Evolutionary conservation across 2,888 invertebrate species (phyloP).

Genomic region (Matsumyia berberina): DNA sequence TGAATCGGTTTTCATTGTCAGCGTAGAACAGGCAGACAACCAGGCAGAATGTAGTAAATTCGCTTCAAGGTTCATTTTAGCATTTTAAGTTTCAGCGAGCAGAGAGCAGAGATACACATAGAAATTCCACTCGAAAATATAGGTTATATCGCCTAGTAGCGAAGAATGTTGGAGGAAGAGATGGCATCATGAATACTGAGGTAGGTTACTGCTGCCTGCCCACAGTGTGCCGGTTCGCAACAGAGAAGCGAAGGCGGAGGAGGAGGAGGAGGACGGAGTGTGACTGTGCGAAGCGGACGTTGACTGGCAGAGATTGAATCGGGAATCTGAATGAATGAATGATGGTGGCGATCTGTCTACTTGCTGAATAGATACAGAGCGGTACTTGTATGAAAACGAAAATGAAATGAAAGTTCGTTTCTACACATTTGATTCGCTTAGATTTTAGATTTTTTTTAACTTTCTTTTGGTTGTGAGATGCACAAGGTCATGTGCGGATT

Average conservation of each 20-base stretch:
- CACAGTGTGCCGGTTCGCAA: too few relatives aligned
- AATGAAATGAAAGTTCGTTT: slow-evolving; percentile 55
- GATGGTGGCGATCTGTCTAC: slow-evolving; percentile 71
- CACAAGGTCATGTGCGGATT: slow-evolving; percentile 48
- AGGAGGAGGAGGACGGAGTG: not conserved
- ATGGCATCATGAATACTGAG: not conserved
- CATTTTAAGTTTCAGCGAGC: slow-evolving; percentile 3
- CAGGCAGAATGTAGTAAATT: slow-evolving; percentile 3
- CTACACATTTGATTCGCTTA: not conserved
- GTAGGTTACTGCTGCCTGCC: not conserved
- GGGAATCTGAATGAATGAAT: slow-evolving; percentile 62
- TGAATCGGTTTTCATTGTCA: slow-evolving; percentile 8
- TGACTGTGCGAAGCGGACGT: slow-evolving; percentile 58
- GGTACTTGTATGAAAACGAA: slow-evolving; percentile 54
- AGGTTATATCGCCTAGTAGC: slow-evolving; percentile 27
- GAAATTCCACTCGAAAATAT: slow-evolving; percentile 36
- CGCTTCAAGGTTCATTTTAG: slow-evolving; percentile 23
- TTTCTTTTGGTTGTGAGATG: slow-evolving; percentile 23
- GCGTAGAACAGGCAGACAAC: not conserved
- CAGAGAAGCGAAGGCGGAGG: not conserved
- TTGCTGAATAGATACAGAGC: slow-evolving; percentile 52
- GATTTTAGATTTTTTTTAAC: not conserved
- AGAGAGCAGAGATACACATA: not conserved
- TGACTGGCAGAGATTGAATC: slow-evolving; percentile 61
- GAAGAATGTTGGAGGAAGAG: not conserved